Conservation (phyloP, 2,888 invertebrate species). For the Limnephilus rhombicus region DNA sequence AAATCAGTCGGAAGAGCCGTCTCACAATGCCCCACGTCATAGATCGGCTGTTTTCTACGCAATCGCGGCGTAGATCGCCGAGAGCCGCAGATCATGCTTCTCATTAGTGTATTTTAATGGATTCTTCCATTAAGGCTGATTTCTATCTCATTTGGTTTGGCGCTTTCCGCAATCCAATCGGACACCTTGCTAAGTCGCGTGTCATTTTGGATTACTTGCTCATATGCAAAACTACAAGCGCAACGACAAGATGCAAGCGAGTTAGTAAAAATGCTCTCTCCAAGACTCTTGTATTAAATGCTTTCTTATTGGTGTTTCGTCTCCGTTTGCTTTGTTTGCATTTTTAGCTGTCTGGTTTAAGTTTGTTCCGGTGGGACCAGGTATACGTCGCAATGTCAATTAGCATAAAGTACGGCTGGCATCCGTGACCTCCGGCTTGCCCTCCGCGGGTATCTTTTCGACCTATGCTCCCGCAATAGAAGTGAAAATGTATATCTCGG, state of each 20-base stretch:
- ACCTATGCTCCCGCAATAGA: constrained; percentile 44
- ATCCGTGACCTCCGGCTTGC: constrained; percentile 33
- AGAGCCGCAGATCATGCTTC: neutral
- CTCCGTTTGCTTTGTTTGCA: neutral
- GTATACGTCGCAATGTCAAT: constrained; percentile 38
- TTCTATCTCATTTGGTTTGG: constrained; percentile 32
- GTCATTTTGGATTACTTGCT: neutral
- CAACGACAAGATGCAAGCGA: neutral
- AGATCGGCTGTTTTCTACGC: neutral
- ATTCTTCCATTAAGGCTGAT: constrained; percentile 22
- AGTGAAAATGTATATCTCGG: constrained; percentile 35
- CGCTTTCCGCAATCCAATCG: constrained; percentile 31
- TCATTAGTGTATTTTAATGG: constrained; percentile 4
- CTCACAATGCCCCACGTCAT: neutral
- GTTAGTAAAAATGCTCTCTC: neutral
- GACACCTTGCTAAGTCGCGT: constrained; percentile 43
- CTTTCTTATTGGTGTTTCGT: neutral
- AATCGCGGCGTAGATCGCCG: neutral
- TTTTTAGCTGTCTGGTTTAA: neutral
- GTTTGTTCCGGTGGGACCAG: neutral
- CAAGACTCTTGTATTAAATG: neutral
- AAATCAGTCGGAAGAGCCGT: neutral
- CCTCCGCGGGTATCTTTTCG: constrained; percentile 15
- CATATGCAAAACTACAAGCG: neutral
- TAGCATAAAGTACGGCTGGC: constrained; percentile 40